Base-by-base conservation (phyloP, 1,140 invertebrate species). In the Coptotermes formosanus region DNA sequence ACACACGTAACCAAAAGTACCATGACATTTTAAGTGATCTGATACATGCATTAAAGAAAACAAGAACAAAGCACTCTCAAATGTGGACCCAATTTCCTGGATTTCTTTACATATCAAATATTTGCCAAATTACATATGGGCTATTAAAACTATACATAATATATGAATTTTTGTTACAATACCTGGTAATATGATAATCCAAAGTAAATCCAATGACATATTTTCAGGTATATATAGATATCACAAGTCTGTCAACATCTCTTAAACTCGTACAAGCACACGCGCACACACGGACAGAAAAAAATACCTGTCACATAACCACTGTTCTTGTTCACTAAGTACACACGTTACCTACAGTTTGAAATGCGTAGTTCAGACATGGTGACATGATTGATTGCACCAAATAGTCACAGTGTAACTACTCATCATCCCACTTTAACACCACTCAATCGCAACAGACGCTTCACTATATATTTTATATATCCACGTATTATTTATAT, bases 121-220 rank as follows among this genome's bases (percentile, higher is more conserved):
- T n/a, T 25, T n/a, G 30, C n/a, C 45, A 48, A 52, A 32, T 52
- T 52, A 52, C 30, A 84, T 84, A 52, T 45, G n/a, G 52, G 30
- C 30, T 84, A 52, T 84, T 30, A n/a, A 84, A 48, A 48, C 45
- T 44, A 43, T 45, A 84, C 23, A 48, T 45, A 84, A 52, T 84
- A 52, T 84, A 84, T 43, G 82, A 84, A 52, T 52, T 84, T 84
- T 45, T 59, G 45, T 84, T 84, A 84, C 83, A 84, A 48, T 84
- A 84, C 83, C 83, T 84, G 83, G 83, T 32, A 84, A 84, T 84
- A 84, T 52, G 83, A 84, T 84, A 84, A 84, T 84, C 83, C 83
- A 84, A 52, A 84, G 45, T 75, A 75, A 30, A 84, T 52, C 52
- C 83, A 45, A 14, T 84, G n/a, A 52, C 21, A 48, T 45, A 44